Evolutionary conservation across 2,888 invertebrate species (phyloP).

Genomic region (Chydorus sphaericus): DNA sequence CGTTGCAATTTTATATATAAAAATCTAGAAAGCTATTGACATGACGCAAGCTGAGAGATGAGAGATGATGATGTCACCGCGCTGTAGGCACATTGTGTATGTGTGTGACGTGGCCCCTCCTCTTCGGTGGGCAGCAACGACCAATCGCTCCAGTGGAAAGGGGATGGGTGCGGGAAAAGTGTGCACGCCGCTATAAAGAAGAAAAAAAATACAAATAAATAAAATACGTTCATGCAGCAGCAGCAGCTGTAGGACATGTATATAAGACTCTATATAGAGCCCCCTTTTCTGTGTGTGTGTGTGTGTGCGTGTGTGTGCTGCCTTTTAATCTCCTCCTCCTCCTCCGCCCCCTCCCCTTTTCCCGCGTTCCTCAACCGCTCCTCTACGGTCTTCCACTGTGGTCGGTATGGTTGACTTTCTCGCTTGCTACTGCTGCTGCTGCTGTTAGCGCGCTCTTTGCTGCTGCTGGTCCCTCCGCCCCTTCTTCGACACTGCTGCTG

Average conservation of each 20-base stretch:
- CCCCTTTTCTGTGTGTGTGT: not conserved
- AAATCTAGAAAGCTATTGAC: no score
- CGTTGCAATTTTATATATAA: no score
- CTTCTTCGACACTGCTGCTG: not conserved
- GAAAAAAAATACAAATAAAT: not conserved
- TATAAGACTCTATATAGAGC: no score
- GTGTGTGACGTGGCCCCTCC: conserved; percentile 1
- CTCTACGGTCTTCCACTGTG: not conserved
- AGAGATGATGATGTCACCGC: conserved; percentile 5
- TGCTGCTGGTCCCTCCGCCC: not conserved
- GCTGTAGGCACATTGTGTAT: no score
- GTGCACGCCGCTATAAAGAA: not conserved
- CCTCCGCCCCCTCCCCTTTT: not conserved
- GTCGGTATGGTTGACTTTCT: conserved; percentile 4
- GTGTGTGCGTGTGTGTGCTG: not conserved
- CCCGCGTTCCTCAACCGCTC: not conserved
- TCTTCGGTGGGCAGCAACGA: not conserved
- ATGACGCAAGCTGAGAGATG: no score
- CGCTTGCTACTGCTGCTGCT: not conserved
- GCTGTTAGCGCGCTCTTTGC: not conserved
- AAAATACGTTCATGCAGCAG: not conserved
- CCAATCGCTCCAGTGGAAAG: not conserved
- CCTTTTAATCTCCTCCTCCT: not conserved
- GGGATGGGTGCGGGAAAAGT: not conserved
- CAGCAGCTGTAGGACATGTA: not conserved